Base-by-base conservation (phyloP, 2,113 vertebrate species). In the Hemicordylus capensis region DNA sequence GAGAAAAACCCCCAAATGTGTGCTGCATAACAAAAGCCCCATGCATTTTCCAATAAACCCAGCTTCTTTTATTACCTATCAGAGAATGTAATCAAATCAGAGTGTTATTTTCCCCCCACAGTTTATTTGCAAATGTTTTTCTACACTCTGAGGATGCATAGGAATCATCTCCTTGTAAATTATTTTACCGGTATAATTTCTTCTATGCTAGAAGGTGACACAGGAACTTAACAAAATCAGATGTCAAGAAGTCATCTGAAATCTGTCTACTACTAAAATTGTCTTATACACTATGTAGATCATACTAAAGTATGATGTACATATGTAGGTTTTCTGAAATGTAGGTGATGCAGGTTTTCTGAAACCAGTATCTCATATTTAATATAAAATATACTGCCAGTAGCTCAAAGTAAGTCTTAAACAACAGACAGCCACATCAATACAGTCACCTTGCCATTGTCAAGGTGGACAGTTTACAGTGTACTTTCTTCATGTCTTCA, bases 401-500 rank as follows among this genome's bases (percentile, higher is more conserved):
- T 10, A 20, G n/a, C 1, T 64, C 28, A 22, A 58, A 1, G 63
- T 73, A 4, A 26, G 39, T 63, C 73, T 56, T 9, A 0, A 9
- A 31, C 2, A 24, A 28, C 6, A n/a, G 39, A 9, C 14, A 0
- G 2, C 9, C 1, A 0, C 34, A 48, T 22, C 61, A 66, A 46
- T n/a, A 46, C 0, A 44, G 28, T 4, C 24, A 54, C 46, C 20
- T 39, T 37, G 22, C 20, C n/a, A 19, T 9, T 39, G 64, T 69
- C 34, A 77, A 15, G 15, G 34, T 37, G 42, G 9, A 0, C 22
- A 0, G 42, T 2, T 17, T 3, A 2, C 42, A 1, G 0, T 22
- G 64, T 59, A 8, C 4, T 4, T 44, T 3, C 26, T 28, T 14
- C 56, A n/a, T 14, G 42, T 44, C 20, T 37, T 61, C n/a, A n/a